Evolutionary conservation across 35 echinoderm and acorn worm species (phyloP).

Genomic region (Ptychodera flava): DNA sequence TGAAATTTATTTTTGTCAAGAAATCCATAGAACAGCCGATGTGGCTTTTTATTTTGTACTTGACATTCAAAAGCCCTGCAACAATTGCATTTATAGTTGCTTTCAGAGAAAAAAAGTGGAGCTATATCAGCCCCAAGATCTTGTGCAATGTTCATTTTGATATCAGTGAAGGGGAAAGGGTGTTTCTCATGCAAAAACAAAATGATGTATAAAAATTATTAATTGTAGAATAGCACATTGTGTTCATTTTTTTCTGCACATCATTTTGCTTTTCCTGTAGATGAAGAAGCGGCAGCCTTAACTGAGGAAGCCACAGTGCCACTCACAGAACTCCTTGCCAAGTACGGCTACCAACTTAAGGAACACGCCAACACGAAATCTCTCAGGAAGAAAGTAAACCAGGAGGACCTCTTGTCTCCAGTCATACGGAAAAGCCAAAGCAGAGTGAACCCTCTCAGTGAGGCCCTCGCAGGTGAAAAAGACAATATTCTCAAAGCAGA

Average conservation of each 20-base stretch:
- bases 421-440: conserved; percentile 70
- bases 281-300: conserved; percentile 54
- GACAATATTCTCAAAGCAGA: background rate
- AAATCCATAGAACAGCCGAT: too few relatives aligned
- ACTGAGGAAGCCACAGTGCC: conserved; percentile 88
- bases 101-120: too few relatives aligned
- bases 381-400: conserved; percentile 60
- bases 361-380: conserved; percentile 40
- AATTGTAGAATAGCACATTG: too few relatives aligned
- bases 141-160: too few relatives aligned
- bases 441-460: background rate
- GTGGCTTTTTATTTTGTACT: too few relatives aligned
- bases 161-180: too few relatives aligned
- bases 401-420: conserved; percentile 71
- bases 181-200: too few relatives aligned
- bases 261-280: conserved; percentile 31
- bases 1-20: too few relatives aligned
- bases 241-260: conserved; percentile 1
- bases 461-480: background rate
- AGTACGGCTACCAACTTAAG: conserved; percentile 49
- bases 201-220: too few relatives aligned
- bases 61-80: too few relatives aligned
- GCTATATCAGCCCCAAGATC: too few relatives aligned
- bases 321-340: conserved; percentile 64
- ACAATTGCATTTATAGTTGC: too few relatives aligned